These are phyloP conservation scores for Falco peregrinus DNA, from an alignment of 2,797 vertebrate genomes.

Conservation along the genomic window DNA sequence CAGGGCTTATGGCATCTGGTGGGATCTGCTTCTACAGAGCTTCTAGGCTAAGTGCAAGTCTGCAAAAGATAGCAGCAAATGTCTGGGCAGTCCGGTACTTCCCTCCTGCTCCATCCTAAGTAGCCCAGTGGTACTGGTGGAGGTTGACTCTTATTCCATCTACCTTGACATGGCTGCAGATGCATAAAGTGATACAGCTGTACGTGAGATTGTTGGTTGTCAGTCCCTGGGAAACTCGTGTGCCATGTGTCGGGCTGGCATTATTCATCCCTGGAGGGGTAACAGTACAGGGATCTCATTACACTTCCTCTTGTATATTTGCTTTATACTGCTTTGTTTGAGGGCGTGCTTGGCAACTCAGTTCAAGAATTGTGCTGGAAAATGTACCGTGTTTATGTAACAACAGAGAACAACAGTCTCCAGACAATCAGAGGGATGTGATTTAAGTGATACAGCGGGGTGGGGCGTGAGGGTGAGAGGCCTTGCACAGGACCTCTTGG, in stretches of 20 bases:
- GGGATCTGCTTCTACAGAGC: background rate
- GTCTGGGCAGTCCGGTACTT: background rate
- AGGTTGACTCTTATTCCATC: background rate
- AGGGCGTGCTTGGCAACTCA: background rate
- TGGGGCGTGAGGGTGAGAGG: background rate
- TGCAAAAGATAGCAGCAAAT: background rate
- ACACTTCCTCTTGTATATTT: background rate
- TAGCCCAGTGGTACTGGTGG: background rate
- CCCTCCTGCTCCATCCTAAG: background rate
- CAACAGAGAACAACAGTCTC: background rate
- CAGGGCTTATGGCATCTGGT: background rate
- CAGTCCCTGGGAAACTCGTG: background rate
- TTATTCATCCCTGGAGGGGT: background rate
- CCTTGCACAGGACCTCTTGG: background rate
- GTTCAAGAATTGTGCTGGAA: background rate
- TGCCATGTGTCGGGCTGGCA: background rate
- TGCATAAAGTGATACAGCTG: background rate
- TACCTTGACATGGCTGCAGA: background rate
- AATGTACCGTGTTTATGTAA: background rate
- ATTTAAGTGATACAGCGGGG: rapidly evolving
- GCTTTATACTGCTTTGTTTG: background rate
- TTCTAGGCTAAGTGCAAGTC: background rate
- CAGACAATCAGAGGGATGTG: background rate
- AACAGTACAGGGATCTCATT: background rate
- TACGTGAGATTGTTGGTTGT: background rate